Evolutionary conservation across 2,797 vertebrate genomes (phyloP).

Genomic region (Chaetophractus vellerosus): DNA sequence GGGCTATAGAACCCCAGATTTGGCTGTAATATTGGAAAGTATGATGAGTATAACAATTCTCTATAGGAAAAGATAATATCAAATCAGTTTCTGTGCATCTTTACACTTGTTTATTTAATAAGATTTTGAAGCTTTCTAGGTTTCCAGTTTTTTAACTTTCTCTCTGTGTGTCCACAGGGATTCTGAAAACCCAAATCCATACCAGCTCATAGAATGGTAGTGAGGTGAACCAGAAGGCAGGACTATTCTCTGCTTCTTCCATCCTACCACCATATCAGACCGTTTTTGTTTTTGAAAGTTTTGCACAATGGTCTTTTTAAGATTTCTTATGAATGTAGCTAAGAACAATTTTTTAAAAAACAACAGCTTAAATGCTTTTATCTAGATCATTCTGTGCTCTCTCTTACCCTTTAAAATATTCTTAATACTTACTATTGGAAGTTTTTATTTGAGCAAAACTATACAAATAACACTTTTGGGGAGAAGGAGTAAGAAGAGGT

Average conservation of each 20-base stretch:
- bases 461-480: too few species aligned
- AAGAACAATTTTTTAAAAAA: background rate
- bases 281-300: conserved; percentile 32
- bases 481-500: too few species aligned
- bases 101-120: background rate
- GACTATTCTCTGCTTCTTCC: background rate
- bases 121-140: background rate
- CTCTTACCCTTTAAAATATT: conserved; percentile 67
- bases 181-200: background rate
- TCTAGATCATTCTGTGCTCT: conserved; percentile 10
- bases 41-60: background rate
- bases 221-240: background rate
- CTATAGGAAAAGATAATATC: background rate
- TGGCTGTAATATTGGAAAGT: background rate
- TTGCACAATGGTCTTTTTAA: background rate
- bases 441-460: too few species aligned
- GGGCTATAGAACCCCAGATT: background rate
- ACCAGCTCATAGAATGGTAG: background rate
- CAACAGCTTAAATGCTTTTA: background rate
- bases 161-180: background rate
- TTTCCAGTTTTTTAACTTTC: conserved; percentile 5
- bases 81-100: background rate
- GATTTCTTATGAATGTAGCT: conserved; percentile 41
- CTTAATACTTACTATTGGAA: background rate
- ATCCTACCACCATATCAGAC: background rate